Base-by-base conservation (phyloP, 2,797 vertebrate genomes). In the Halcyon smyrnensis region DNA sequence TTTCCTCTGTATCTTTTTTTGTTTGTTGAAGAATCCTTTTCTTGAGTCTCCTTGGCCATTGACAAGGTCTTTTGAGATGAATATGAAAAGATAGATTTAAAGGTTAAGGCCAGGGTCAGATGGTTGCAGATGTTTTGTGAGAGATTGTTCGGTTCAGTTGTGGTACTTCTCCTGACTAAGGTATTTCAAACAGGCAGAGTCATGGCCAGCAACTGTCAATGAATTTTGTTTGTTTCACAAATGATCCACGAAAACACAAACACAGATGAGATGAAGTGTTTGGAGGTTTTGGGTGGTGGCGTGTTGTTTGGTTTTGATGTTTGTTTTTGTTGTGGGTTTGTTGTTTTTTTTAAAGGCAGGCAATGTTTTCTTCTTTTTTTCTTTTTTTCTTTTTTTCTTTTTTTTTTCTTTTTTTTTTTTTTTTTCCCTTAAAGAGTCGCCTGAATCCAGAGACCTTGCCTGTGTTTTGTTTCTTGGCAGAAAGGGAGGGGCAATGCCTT, bases 41-140 rank as follows among this genome's bases (percentile, higher is more conserved):
- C 98, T 99, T 99, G 98, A 98, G 98, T 99, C 98, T 98, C 98
- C 98, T 99, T 98, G 99, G 99, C 98, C 98, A 98, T 98, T 98
- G 98, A 99, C 99, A 99, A 99, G 99, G 98, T 99, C 99, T 99
- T 98, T 99, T 99, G 99, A 99, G 99, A 98, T 98, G 99, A 99
- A 99, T 99, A 99, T 99, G 99, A 99, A 99, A 99, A 99, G 99
- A 98, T 99, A 99, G 99, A 99, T 99, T 99, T 99, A 99, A 99
- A 99, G 99, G 99, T 99, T 98, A 99, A 99, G 97, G 98, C 98
- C 98, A 99, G 98, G 99, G 99, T 99, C 98, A 99, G 98, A 98
- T 98, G 98, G 98, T 97, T 98, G 98, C 98, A 98, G 98, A 98
- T 98, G 98, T 98, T 98, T 98, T 98, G 98, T 98, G 98, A 97